Percentiles rank a stretch among this genome's conserved stretches.
Evolutionary conservation across 2,888 invertebrate genomes (phyloP).

Genomic region (Rhagium mordax): DNA sequence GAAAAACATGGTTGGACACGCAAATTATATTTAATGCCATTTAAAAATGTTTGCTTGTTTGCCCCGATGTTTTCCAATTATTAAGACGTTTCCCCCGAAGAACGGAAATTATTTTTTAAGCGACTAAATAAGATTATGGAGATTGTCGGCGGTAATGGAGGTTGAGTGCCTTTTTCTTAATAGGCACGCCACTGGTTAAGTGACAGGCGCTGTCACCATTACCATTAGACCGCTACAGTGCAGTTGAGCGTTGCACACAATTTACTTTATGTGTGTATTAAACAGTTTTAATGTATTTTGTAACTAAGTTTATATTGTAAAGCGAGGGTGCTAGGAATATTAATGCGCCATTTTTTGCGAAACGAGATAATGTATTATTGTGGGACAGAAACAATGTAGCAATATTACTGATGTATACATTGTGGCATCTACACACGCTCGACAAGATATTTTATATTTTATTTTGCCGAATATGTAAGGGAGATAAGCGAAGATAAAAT

Average conservation of each 20-base stretch:
- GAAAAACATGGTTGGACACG: too few relatives aligned
- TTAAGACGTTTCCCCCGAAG: background rate
- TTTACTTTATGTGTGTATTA: conserved; percentile 67
- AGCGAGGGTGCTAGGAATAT: conserved; percentile 65
- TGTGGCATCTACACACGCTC: conserved; percentile 18
- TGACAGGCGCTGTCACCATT: conserved; percentile 53
- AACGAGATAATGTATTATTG: conserved; percentile 61
- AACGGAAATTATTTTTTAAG: background rate
- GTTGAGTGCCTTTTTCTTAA: conserved; percentile 29
- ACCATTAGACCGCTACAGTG: conserved; percentile 58
- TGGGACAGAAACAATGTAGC: conserved; percentile 61
- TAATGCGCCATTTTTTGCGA: conserved; percentile 61
- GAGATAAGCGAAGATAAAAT: conserved; percentile 34
- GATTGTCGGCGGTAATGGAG: conserved; percentile 17
- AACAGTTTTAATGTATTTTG: conserved; percentile 67
- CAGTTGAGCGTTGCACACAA: conserved; percentile 62
- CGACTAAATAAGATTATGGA: background rate
- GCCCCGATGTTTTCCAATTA: background rate
- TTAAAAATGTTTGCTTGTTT: background rate
- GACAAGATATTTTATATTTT: conserved; percentile 51
- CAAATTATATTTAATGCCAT: too few relatives aligned
- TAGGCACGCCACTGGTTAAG: conserved; percentile 42
- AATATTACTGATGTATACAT: conserved; percentile 40
- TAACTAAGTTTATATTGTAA: conserved; percentile 67
- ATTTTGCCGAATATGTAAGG: conserved; percentile 6